phyloP scores from a whole-genome alignment of 2,797 vertebrate genomes.

The Vultur gryphus region DNA sequence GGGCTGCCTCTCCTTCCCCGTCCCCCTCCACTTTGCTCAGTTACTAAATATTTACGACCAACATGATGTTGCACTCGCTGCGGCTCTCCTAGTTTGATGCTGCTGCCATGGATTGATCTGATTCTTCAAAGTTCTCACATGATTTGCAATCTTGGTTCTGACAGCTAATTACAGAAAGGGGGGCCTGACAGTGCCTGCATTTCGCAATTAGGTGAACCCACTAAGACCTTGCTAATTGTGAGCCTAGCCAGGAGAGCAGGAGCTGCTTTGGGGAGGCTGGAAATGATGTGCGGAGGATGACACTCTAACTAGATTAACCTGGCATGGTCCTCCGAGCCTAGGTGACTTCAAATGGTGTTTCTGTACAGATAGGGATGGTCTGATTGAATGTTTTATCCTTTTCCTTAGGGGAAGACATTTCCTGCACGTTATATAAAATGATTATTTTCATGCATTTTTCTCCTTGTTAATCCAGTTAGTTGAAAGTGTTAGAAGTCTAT shows the following conservation, averaged over 20 bases:
- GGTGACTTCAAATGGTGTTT: not conserved
- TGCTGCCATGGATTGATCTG: not conserved
- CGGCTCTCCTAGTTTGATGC: not conserved
- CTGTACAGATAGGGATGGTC: not conserved
- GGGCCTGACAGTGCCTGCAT: not conserved
- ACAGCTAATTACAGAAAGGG: not conserved
- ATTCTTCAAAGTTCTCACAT: not conserved
- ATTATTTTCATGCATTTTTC: constrained; percentile 5
- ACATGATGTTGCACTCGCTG: rapidly evolving
- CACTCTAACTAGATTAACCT: not conserved
- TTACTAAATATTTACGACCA: not conserved
- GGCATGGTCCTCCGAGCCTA: not conserved
- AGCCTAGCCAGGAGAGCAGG: not conserved
- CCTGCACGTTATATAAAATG: not conserved
- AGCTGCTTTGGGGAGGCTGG: not conserved
- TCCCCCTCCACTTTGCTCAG: not conserved
- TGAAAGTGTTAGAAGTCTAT: constrained; percentile 11
- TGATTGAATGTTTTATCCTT: not conserved
- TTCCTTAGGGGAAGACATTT: constrained; percentile 17
- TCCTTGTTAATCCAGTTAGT: not conserved
- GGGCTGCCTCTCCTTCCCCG: not conserved
- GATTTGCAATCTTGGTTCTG: not conserved
- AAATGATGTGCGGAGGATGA: not conserved
- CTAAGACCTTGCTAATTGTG: not conserved
- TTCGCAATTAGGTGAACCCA: not conserved